Conservation (phyloP, 2,797 vertebrate species). For the Mallotus villosus region DNA sequence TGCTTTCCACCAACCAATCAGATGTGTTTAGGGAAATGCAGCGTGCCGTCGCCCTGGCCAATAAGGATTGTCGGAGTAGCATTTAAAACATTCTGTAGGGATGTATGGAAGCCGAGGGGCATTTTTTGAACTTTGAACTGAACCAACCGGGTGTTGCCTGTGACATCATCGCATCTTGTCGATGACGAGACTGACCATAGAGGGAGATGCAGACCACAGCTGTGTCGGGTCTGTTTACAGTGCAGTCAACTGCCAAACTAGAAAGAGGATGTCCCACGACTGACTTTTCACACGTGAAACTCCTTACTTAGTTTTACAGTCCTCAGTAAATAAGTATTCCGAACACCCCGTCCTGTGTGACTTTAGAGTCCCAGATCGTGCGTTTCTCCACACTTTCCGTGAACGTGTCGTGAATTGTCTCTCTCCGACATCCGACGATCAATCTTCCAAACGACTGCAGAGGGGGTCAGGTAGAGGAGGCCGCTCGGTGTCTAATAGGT, state of each 20-base stretch:
- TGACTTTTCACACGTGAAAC: too few relatives aligned
- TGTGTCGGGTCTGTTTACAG: too few relatives aligned
- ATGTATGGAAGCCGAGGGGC: not conserved
- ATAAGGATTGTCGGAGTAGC: slow-evolving; percentile 44
- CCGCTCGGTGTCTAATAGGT: not conserved
- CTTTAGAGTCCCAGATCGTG: too few relatives aligned
- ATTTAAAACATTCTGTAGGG: slow-evolving; percentile 11
- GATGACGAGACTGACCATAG: too few relatives aligned
- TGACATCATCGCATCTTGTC: not conserved
- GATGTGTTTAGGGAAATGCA: not conserved
- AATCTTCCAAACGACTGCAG: not conserved
- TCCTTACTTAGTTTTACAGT: too few relatives aligned
- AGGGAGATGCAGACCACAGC: too few relatives aligned
- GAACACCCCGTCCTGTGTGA: too few relatives aligned
- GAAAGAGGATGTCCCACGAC: too few relatives aligned
- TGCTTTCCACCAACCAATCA: slow-evolving; percentile 53
- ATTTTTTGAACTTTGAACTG: not conserved
- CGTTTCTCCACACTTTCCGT: too few relatives aligned
- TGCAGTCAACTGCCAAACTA: too few relatives aligned
- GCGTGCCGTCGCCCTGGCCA: slow-evolving; percentile 44
- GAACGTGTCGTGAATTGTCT: not conserved
- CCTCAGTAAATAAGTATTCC: too few relatives aligned
- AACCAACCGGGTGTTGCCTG: not conserved
- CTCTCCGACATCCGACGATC: not conserved
- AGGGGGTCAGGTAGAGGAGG: not conserved